These are phyloP conservation scores for Saxidomus purpurata DNA, from an alignment of 1,140 invertebrate species.

Conservation along the genomic window DNA sequence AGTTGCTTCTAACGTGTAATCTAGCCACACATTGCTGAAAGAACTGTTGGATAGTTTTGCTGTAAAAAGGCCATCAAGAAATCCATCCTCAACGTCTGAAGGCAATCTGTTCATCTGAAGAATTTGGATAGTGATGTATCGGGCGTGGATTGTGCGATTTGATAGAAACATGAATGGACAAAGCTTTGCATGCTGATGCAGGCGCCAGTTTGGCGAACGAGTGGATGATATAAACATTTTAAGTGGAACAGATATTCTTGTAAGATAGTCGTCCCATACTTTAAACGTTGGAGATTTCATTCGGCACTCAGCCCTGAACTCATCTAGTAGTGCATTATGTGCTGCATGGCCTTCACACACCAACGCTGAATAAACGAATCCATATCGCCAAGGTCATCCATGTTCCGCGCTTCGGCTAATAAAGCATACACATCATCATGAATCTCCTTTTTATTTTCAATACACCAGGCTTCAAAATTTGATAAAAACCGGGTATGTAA, in stretches of 20 bases:
- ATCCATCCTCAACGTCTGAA: not conserved
- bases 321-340: not conserved
- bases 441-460: not conserved
- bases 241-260: not conserved
- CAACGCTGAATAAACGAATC: too few relatives aligned
- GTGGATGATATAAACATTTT: slow-evolving; percentile 15
- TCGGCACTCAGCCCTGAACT: not conserved
- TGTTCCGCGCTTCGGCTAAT: not conserved
- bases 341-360: not conserved
- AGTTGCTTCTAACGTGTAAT: slow-evolving; percentile 45
- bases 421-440: not conserved
- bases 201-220: not conserved
- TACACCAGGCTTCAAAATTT: not conserved
- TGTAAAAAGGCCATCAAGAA: not conserved
- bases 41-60: slow-evolving; percentile 1
- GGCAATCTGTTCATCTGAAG: slow-evolving; percentile 18
- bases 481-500: not conserved
- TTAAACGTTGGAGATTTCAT: not conserved
- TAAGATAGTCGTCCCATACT: slow-evolving; percentile 27
- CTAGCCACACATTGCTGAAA: slow-evolving; percentile 56
- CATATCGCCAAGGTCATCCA: too few relatives aligned
- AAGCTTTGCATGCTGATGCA: slow-evolving; percentile 8
- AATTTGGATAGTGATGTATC: not conserved
- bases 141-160: not conserved
- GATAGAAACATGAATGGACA: slow-evolving; percentile 9